Conservation (phyloP, 2,888 invertebrate genomes). For the Strigamia maritima region DNA sequence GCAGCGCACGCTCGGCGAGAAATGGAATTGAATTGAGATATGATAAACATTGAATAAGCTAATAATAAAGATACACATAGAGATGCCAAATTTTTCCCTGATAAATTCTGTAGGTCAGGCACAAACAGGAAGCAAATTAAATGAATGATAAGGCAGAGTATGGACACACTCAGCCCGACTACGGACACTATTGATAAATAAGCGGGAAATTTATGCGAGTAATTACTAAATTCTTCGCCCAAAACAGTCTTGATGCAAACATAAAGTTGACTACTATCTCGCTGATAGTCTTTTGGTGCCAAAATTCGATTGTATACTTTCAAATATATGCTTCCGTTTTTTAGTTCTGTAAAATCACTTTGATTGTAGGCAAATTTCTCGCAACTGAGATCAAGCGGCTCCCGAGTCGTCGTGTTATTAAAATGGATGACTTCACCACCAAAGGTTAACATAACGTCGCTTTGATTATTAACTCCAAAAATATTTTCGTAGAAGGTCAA, state of each 20-base stretch:
- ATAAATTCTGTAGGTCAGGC: slow-evolving; percentile 56
- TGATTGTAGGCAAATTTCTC: slow-evolving; percentile 35
- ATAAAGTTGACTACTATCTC: slow-evolving; percentile 46
- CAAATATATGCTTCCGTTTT: slow-evolving; percentile 42
- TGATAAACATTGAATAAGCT: slow-evolving; percentile 56
- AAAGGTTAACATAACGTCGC: neutral
- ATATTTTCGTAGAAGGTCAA: neutral
- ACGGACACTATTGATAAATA: slow-evolving; percentile 55
- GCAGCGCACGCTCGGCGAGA: slow-evolving; percentile 50
- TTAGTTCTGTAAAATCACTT: slow-evolving; percentile 40
- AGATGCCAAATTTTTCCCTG: slow-evolving; percentile 58
- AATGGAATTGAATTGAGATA: slow-evolving; percentile 49
- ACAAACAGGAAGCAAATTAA: slow-evolving; percentile 55
- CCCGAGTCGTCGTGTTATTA: neutral
- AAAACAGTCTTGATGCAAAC: slow-evolving; percentile 49
- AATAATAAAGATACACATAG: slow-evolving; percentile 55
- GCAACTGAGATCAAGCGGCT: slow-evolving; percentile 6
- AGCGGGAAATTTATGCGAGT: slow-evolving; percentile 49
- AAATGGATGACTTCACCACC: neutral
- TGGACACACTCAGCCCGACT: slow-evolving; percentile 55
- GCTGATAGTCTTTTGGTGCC: slow-evolving; percentile 36
- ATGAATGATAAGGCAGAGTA: slow-evolving; percentile 55
- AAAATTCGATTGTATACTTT: slow-evolving; percentile 41
- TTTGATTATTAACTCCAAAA: neutral
- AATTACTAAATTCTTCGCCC: slow-evolving; percentile 47